Percentiles rank a stretch among this genome's conserved stretches.
These are phyloP conservation scores for Sphyrna mokarran DNA, from an alignment of 2,113 vertebrate genomes.

Conservation along the genomic window DNA sequence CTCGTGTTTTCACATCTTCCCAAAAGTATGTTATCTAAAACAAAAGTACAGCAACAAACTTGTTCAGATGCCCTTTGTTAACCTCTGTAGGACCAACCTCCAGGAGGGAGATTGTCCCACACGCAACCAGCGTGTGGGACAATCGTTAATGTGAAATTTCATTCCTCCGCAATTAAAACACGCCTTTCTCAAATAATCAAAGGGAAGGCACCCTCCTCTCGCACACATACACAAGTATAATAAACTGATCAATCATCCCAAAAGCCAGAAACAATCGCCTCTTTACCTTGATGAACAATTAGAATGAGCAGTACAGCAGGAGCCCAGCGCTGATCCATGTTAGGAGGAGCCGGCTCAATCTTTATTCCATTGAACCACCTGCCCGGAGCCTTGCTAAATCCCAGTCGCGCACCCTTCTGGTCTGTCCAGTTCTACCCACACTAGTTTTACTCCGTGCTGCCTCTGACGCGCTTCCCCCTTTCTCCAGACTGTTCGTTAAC, in stretches of 20 bases:
- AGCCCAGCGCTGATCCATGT: neutral
- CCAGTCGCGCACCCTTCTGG: neutral
- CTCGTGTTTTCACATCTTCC: neutral
- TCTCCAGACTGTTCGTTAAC: neutral
- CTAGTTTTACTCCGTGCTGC: neutral
- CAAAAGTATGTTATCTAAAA: neutral
- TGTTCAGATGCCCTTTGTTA: neutral
- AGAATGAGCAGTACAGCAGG: neutral
- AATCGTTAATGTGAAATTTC: too few species aligned
- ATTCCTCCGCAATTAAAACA: neutral
- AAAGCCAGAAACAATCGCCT: neutral
- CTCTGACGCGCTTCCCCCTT: constrained; percentile 23
- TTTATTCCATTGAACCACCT: constrained; percentile 23
- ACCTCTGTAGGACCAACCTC: neutral
- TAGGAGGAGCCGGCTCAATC: neutral
- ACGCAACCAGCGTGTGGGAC: neutral
- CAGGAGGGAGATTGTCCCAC: too few species aligned
- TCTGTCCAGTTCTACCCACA: neutral
- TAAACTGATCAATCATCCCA: neutral
- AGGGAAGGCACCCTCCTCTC: neutral
- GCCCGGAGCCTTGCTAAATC: neutral
- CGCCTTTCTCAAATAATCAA: neutral
- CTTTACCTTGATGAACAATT: neutral
- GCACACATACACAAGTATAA: neutral
- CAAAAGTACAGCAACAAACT: neutral